phyloP scores from a whole-genome alignment of 2,888 invertebrate genomes.

The Aleiodes alternator region DNA sequence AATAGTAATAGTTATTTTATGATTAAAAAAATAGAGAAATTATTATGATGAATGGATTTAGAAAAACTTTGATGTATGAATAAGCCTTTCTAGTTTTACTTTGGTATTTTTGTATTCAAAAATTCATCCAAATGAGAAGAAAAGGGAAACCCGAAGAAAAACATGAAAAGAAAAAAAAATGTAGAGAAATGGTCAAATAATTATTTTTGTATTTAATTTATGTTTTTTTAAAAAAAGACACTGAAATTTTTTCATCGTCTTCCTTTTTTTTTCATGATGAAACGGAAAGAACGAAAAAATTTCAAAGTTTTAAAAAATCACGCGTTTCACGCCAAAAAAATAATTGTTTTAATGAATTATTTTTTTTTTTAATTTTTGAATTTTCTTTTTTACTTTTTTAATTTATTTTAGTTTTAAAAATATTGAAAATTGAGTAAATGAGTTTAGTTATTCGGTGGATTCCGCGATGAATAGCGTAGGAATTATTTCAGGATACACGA shows the following conservation, averaged over 20 bases:
- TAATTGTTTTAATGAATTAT: neutral
- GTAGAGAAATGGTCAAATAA: neutral
- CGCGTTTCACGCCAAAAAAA: conserved; percentile 24
- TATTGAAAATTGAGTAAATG: conserved; percentile 1
- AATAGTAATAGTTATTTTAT: neutral
- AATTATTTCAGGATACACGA: conserved; percentile 32
- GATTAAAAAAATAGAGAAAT: neutral
- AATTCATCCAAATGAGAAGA: neutral
- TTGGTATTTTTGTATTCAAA: conserved; percentile 2
- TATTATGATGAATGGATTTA: neutral
- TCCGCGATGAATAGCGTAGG: neutral
- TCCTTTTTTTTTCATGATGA: neutral
- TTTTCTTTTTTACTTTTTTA: too few relatives aligned
- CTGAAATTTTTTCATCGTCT: neutral
- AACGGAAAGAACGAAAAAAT: neutral
- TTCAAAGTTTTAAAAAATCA: neutral
- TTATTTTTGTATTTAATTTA: neutral
- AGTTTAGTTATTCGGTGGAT: conserved; percentile 1
- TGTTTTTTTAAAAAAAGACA: neutral
- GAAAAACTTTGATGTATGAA: neutral
- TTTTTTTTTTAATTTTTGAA: too few relatives aligned
- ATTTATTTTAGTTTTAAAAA: conserved; percentile 16
- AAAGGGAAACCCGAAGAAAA: neutral
- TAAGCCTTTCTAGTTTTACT: neutral
- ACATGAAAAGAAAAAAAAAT: neutral